Base-by-base conservation (phyloP, 2,113 vertebrate species). In the Cheilinus undulatus region DNA sequence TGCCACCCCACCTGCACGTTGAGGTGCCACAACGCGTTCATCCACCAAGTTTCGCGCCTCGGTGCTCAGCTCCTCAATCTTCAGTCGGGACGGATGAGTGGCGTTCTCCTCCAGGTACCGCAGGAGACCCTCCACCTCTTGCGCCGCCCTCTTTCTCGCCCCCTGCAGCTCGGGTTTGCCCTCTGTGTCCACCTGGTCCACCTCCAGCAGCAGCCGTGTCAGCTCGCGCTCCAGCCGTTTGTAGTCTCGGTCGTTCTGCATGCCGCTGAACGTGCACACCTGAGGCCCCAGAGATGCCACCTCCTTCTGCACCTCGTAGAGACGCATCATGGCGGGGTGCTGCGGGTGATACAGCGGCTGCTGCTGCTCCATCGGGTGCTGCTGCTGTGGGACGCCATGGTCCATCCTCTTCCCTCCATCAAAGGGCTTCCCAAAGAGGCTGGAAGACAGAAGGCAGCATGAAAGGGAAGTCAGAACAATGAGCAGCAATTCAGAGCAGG, bases 161-260 rank as follows among this genome's bases (percentile, higher is more conserved):
- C 95, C 95, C 89, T 97, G 96, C 69, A 98, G 92, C 36, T 98
- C 96, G 0, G 92, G 90, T 9, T 94, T 95, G 1, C 96, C 96
- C 90, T 99, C 97, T 0, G 97, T 97, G 82, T 98, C 97, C 8
- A 99, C 96, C 70, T 96, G 95, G 91, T 99, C 98, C 49, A 98
- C 96, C 77, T 97, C 96, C 88, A 98, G 95, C 43, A 96, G 96
- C 50, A 97, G 95, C 12, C 93, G 95, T 0, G 95, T 96, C 28
- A 99, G 94, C 43, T 93, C 92, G 0, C 96, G 91, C 93, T 98
- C 96, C 82, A 99, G 77, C 0, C 93, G 94, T 91, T 95, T 97
- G 89, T 98, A 99, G 48, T 95, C 95, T 38, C 94, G 91, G 89
- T 99, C 96, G 23, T 90, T 92, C 15, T 96, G 90, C 64, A 98